phyloP scores from a whole-genome alignment of 2,888 invertebrate species.

The Operophtera brumata region DNA sequence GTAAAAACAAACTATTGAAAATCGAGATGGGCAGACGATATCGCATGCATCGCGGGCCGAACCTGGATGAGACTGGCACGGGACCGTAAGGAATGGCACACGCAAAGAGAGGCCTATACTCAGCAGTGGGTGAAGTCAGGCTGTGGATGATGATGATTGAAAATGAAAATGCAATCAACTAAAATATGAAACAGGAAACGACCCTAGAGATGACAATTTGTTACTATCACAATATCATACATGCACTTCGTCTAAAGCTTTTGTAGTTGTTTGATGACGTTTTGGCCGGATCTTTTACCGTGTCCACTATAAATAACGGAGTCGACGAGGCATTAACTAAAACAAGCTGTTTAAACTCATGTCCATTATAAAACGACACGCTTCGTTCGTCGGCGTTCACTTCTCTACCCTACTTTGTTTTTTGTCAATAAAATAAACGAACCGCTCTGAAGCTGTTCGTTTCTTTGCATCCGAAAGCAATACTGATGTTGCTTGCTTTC shows the following conservation, averaged over 20 bases:
- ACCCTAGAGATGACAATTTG: conserved; percentile 4
- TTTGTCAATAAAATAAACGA: conserved; percentile 24
- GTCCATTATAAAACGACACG: conserved; percentile 47
- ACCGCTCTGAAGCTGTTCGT: too few species aligned
- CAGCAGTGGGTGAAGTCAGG: too few species aligned
- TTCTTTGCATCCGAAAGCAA: too few species aligned
- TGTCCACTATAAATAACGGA: conserved; percentile 57
- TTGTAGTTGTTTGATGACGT: conserved; percentile 35
- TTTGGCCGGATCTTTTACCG: conserved; percentile 41
- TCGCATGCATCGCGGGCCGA: too few species aligned
- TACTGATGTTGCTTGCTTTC: too few species aligned
- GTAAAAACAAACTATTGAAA: too few species aligned
- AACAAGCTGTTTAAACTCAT: conserved; percentile 50
- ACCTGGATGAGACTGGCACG: too few species aligned
- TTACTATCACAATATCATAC: conserved; percentile 3
- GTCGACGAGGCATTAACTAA: conserved; percentile 56
- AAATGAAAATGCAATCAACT: neutral
- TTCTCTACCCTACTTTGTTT: conserved; percentile 31
- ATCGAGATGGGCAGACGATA: too few species aligned
- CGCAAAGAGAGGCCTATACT: too few species aligned
- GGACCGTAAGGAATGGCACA: too few species aligned
- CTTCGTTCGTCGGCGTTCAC: conserved; percentile 42
- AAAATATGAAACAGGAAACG: conserved; percentile 9
- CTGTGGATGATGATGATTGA: too few species aligned
- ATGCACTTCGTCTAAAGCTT: conserved; percentile 10